Evolutionary conservation across 2,113 vertebrate genomes (phyloP), one percentile per base, ranked within the genome.

Genomic region (Cathartes aura): DNA sequence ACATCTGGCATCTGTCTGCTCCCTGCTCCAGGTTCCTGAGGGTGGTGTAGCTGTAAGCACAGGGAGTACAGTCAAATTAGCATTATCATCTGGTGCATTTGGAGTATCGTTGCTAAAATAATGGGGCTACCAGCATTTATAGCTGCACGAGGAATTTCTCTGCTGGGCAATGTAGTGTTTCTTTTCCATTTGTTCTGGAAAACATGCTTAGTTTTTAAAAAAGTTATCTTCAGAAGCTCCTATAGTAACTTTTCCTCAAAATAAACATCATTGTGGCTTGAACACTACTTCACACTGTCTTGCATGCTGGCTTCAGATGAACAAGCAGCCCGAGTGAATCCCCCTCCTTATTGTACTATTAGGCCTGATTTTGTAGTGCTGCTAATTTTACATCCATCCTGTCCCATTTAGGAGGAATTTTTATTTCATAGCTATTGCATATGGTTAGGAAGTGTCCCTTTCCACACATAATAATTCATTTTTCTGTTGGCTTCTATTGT

Each of bases 401-500:
- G 40, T 55, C 47, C 45, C n/a, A 22, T 84, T 87, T 59, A 50
- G 36, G 45, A 53, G 78, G 42, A 64, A n/a, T 64, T 72, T 85
- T 68, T 50, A 58, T 91, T 93, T 95, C 60, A 18, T 43, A 70
- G 58, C 63, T 88, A 9, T 89, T 87, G 74, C 47, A 42, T n/a
- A 42, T 55, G 56, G 52, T 82, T 89, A 67, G 85, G 87, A 94
- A 93, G 70, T 43, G 73, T 90, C 78, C 87, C 62, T 87, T 93
- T 97, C 93, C 66, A 60, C 89, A 60, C 87, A 32, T 72, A 59
- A 38, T 89, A 84, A 91, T 90, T 94, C 50, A 87, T 72, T 89
- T 85, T 83, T 82, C 79, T 79, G 15, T 89, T 93, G 81, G 59
- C 82, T 89, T 91, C 87, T 86, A 17, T 70, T 84, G 93, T 70